Conservation (phyloP, 2,888 invertebrate species). For the Hydrotaea cyrtoneurina region DNA sequence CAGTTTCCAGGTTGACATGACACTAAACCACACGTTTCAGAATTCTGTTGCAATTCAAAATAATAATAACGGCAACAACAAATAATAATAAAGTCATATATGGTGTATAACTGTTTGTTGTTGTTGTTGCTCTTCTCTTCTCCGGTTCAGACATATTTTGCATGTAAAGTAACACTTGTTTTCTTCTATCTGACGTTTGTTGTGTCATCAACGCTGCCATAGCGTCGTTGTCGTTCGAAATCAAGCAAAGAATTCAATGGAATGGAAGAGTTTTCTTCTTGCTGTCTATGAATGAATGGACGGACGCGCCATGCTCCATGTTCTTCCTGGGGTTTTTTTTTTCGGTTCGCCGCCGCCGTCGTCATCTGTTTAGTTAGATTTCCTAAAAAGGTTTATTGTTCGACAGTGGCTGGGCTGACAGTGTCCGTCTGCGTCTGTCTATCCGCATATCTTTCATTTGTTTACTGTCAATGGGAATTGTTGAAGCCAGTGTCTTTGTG, state of each 20-base stretch:
- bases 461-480: conserved; percentile 11
- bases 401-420: not conserved
- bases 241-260: not conserved
- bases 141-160: not conserved
- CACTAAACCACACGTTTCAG: conserved; percentile 55
- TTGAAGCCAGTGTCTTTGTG: conserved; percentile 9
- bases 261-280: not conserved
- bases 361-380: conserved; percentile 32
- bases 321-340: conserved; percentile 35
- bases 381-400: conserved; percentile 22
- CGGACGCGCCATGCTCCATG: not conserved
- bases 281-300: conserved; percentile 25
- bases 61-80: not conserved
- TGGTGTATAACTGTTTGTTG: too few species aligned
- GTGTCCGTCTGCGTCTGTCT: not conserved
- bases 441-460: conserved; percentile 9
- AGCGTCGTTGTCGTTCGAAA: not conserved
- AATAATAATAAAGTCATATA: conserved; percentile 1
- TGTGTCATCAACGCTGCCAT: not conserved
- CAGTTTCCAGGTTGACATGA: conserved; percentile 62
- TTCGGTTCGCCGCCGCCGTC: conserved; percentile 6
- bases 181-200: conserved; percentile 1
- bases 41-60: not conserved
- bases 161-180: conserved; percentile 29
- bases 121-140: too few species aligned